These are phyloP conservation scores for Cavia porcellus DNA, from an alignment of 2,113 vertebrate species.

Conservation along the genomic window DNA sequence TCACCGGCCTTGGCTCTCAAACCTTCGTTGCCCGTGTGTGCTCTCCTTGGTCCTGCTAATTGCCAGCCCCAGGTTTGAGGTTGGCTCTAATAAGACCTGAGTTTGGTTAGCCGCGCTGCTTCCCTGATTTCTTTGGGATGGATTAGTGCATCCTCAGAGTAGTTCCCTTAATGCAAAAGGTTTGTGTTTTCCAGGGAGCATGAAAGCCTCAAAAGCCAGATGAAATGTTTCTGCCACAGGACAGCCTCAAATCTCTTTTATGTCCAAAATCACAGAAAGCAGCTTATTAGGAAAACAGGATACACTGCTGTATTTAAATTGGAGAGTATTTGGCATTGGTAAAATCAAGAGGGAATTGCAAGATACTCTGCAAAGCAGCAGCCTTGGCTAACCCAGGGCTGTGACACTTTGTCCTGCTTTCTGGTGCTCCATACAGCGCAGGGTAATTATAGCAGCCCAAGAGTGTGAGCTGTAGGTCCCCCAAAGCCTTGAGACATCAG, in stretches of 20 bases:
- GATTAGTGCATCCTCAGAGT: background rate
- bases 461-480: background rate
- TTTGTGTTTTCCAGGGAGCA: constrained; percentile 7
- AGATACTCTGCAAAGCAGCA: background rate
- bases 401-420: fast-evolving
- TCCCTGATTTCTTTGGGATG: background rate
- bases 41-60: constrained; percentile 10
- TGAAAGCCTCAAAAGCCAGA: background rate
- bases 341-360: background rate
- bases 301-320: background rate
- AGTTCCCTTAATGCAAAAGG: background rate
- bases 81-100: background rate
- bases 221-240: background rate
- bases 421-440: background rate
- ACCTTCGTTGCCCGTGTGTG: background rate
- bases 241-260: background rate
- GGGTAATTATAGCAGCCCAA: background rate
- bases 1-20: background rate
- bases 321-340: background rate
- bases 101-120: background rate
- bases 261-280: background rate
- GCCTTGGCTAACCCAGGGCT: background rate
- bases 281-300: constrained; percentile 8
- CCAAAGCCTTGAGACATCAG: background rate
- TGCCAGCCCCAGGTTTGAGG: background rate